These are phyloP conservation scores for Acleris sparsana DNA, from an alignment of 2,888 invertebrate genomes.

Conservation along the genomic window DNA sequence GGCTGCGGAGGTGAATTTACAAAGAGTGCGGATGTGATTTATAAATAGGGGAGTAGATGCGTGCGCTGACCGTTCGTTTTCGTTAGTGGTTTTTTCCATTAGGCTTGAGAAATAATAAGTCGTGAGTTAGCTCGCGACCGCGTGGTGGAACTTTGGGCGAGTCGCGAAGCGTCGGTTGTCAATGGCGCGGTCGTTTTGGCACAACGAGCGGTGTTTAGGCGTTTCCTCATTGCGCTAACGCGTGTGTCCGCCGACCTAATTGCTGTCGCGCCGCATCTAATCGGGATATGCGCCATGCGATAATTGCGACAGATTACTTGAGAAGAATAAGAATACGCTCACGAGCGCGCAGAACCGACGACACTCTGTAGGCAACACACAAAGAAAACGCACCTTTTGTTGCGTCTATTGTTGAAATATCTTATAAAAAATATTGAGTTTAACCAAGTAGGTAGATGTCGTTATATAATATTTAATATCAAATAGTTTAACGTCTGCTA, in stretches of 20 bases:
- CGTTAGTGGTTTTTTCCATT: slow-evolving; percentile 63
- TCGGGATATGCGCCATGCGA: slow-evolving; percentile 81
- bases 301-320: slow-evolving; percentile 78
- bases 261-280: slow-evolving; percentile 77
- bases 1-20: slow-evolving; percentile 69
- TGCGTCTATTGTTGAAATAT: background rate
- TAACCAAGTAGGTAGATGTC: slow-evolving; percentile 2
- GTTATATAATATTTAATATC: slow-evolving; percentile 8
- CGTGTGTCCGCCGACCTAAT: slow-evolving; percentile 82
- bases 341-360: slow-evolving; percentile 32
- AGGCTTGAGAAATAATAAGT: slow-evolving; percentile 44
- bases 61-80: slow-evolving; percentile 64
- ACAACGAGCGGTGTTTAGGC: slow-evolving; percentile 75
- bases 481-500: slow-evolving; percentile 24
- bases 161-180: slow-evolving; percentile 10
- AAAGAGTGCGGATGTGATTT: slow-evolving; percentile 79
- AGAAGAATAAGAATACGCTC: slow-evolving; percentile 38
- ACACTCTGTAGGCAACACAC: slow-evolving; percentile 7
- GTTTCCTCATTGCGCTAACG: slow-evolving; percentile 83
- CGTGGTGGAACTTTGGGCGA: slow-evolving; percentile 19
- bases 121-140: slow-evolving; percentile 17
- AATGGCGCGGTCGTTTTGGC: slow-evolving; percentile 58
- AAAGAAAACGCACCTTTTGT: background rate
- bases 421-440: background rate
- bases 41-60: slow-evolving; percentile 67